These are phyloP conservation scores for Ctenochaetus hawaiiensis DNA, from an alignment of 2,797 vertebrate genomes.

Conservation along the genomic window DNA sequence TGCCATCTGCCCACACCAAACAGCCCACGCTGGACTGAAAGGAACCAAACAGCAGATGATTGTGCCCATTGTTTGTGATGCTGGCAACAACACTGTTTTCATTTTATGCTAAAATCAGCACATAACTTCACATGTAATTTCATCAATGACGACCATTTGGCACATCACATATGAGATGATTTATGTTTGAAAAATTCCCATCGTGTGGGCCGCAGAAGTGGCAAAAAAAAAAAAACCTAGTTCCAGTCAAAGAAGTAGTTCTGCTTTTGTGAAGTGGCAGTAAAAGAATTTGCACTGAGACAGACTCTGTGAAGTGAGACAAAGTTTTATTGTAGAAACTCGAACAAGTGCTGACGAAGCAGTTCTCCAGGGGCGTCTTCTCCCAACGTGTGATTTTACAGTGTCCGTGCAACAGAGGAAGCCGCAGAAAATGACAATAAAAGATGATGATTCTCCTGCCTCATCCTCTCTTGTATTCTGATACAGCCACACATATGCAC, in stretches of 20 bases:
- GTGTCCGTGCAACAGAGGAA: constrained; percentile 26
- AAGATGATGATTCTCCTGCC: constrained; percentile 13
- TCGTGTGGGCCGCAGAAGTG: constrained; percentile 2
- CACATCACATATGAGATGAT: background rate
- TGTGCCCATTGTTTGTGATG: constrained; percentile 40
- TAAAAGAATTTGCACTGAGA: background rate
- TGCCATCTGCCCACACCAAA: constrained; percentile 51
- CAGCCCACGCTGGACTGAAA: constrained; percentile 44
- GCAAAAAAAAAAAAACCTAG: constrained; percentile 2
- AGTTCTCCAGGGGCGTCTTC: constrained; percentile 26
- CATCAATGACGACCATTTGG: constrained; percentile 25
- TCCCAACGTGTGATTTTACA: constrained; percentile 18
- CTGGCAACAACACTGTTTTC: constrained; percentile 27
- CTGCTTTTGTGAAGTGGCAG: constrained; percentile 29
- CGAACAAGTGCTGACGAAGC: constrained; percentile 45
- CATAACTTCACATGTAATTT: constrained; percentile 13
- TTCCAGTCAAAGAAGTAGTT: constrained; percentile 3
- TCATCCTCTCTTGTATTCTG: constrained; percentile 5
- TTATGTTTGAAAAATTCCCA: constrained; percentile 9
- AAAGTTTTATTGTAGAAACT: constrained; percentile 50
- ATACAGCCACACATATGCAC: constrained; percentile 2
- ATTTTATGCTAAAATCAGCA: constrained; percentile 24
- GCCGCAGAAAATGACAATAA: constrained; percentile 13
- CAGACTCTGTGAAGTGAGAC: constrained; percentile 45
- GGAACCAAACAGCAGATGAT: constrained; percentile 42